Conservation (phyloP, 2,888 invertebrate species). For the Dione juno region DNA sequence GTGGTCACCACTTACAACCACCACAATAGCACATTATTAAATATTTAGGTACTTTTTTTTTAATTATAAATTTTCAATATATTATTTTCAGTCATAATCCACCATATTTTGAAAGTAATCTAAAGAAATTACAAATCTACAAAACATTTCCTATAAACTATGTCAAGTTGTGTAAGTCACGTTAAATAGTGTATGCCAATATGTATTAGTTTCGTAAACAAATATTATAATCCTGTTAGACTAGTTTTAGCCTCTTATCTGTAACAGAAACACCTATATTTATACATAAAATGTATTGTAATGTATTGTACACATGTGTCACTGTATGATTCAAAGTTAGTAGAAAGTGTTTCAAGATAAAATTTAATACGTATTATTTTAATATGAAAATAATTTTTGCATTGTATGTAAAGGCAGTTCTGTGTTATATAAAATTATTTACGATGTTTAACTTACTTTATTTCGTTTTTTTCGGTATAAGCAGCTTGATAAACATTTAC, state of each 20-base stretch:
- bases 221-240: constrained; percentile 68
- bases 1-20: constrained; percentile 11
- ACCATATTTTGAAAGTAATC: not conserved
- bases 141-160: not conserved
- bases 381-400: not conserved
- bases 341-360: not conserved
- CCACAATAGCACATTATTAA: not conserved
- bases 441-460: constrained; percentile 55
- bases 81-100: no score
- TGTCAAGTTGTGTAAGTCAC: not conserved
- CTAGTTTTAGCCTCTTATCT: constrained; percentile 67
- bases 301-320: not conserved
- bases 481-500: constrained; percentile 66
- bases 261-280: constrained; percentile 38
- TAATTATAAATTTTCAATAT: no score
- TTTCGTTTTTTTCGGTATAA: constrained; percentile 52
- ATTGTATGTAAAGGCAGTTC: not conserved
- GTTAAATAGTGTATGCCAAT: not conserved
- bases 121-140: not conserved
- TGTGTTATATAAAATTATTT: not conserved
- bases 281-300: not conserved
- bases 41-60: not conserved
- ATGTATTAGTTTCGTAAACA: constrained; percentile 14
- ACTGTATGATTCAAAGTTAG: not conserved
- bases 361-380: no score